phyloP scores from a whole-genome alignment of 2,113 vertebrate species.

The zebrafish (Danio rerio) region GRCz12tu NC_133194.1:47742501-47743000 shows the following conservation, averaged over 20 bases:
- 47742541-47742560: too few species aligned
- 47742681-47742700: conserved; percentile 56
- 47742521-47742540: too few species aligned
- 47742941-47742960: not conserved
- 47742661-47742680: conserved; percentile 57
- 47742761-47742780: conserved; percentile 13
- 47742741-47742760: conserved; percentile 47
- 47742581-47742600: too few species aligned
- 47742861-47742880: not conserved
- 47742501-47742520: conserved; percentile 34
- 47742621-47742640: conserved; percentile 54
- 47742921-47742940: too few species aligned
- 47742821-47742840: not conserved
- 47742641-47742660: conserved; percentile 51
- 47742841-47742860: not conserved
- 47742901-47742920: not conserved
- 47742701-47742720: conserved; percentile 50
- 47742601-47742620: conserved; percentile 10
- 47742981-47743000: too few species aligned
- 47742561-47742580: too few species aligned
- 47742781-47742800: not conserved
- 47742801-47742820: not conserved
- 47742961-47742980: too few species aligned
- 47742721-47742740: conserved; percentile 54
- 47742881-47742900: not conserved